These are phyloP conservation scores for Desmodus rotundus DNA, from an alignment of 2,113 vertebrate species.

Conservation along the genomic window DNA sequence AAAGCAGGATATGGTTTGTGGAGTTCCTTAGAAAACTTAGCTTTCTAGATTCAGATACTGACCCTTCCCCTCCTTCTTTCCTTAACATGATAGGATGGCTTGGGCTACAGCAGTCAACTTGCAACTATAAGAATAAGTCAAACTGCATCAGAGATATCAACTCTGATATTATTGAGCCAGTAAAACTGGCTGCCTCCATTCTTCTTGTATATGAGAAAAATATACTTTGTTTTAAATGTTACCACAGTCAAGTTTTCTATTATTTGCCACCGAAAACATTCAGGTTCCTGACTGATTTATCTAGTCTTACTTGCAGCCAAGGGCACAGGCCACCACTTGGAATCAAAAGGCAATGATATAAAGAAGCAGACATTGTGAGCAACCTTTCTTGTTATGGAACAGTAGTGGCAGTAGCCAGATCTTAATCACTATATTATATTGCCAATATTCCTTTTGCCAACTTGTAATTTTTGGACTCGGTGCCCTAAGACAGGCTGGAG, in stretches of 20 bases:
- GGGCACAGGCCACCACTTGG: background rate
- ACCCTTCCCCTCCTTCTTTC: background rate
- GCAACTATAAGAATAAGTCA: background rate
- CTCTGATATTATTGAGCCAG: background rate
- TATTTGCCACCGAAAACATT: background rate
- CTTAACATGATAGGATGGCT: background rate
- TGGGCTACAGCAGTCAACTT: background rate
- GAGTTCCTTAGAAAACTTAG: conserved; percentile 4
- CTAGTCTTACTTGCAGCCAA: background rate
- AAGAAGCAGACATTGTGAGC: background rate
- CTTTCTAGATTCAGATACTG: conserved; percentile 17
- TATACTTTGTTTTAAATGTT: background rate
- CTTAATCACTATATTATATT: background rate
- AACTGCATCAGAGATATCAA: background rate
- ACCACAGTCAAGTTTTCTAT: background rate
- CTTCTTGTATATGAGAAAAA: background rate
- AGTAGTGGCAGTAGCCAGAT: background rate
- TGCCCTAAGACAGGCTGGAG: background rate
- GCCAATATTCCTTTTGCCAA: conserved; percentile 9
- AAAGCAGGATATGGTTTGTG: background rate
- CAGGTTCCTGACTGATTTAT: background rate
- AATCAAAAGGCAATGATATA: conserved; percentile 3
- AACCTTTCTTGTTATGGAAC: background rate
- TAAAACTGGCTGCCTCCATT: background rate
- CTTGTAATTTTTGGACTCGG: background rate